These are phyloP conservation scores for Limnodromus scolopaceus DNA, from an alignment of 2,797 vertebrate genomes.

Conservation along the genomic window DNA sequence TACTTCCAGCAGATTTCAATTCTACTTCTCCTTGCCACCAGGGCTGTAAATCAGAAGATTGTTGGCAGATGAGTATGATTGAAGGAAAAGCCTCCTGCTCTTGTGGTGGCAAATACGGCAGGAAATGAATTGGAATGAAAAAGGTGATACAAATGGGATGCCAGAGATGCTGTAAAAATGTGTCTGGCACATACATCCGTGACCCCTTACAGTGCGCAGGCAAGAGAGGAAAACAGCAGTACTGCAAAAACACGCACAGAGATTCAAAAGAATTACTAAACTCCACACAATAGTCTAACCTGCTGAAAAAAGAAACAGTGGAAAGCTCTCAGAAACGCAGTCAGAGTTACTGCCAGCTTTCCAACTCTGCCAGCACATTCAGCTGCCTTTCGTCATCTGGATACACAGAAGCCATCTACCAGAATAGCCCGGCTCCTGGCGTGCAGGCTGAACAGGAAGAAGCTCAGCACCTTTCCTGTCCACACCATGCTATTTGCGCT, in stretches of 20 bases:
- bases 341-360: neutral
- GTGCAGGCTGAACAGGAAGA: neutral
- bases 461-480: constrained; percentile 43
- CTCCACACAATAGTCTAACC: neutral
- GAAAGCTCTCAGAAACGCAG: neutral
- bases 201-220: neutral
- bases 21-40: neutral
- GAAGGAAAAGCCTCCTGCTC: neutral
- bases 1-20: neutral
- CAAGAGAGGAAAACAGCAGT: neutral
- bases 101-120: rapidly evolving
- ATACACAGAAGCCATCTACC: constrained; percentile 18
- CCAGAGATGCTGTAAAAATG: neutral
- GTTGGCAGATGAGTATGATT: neutral
- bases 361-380: neutral
- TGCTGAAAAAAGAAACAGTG: neutral
- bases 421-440: neutral
- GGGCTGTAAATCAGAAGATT: neutral
- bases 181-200: rapidly evolving
- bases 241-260: neutral
- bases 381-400: constrained; percentile 26
- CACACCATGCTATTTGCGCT: neutral
- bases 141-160: rapidly evolving
- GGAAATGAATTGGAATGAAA: neutral
- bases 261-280: neutral